These are phyloP conservation scores for Cyanistes caeruleus DNA, from an alignment of 2,113 vertebrate species.

Conservation along the genomic window DNA sequence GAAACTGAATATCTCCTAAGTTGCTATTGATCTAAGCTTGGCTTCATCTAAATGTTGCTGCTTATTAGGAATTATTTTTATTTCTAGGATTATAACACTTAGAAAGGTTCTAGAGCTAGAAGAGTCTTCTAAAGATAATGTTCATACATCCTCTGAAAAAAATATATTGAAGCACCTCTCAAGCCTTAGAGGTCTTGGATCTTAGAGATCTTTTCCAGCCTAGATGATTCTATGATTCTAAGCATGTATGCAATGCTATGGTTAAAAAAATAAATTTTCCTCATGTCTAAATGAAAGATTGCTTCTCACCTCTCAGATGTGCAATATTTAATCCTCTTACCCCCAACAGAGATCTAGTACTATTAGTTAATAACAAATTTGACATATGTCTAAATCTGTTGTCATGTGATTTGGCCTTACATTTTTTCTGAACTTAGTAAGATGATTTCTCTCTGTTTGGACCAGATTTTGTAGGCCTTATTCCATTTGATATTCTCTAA, in stretches of 20 bases:
- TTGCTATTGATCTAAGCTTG: background rate
- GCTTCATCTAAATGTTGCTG: background rate
- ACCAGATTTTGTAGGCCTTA: background rate
- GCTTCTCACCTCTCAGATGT: background rate
- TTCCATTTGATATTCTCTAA: background rate
- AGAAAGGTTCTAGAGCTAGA: background rate
- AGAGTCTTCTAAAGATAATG: background rate
- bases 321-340: background rate
- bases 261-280: background rate
- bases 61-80: background rate
- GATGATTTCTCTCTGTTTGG: background rate
- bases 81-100: background rate
- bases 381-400: background rate
- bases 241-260: background rate
- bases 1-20: background rate
- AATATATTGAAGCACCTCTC: background rate
- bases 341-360: rapidly evolving
- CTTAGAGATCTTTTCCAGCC: background rate
- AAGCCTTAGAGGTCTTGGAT: background rate
- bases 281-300: background rate
- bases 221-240: background rate
- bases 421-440: background rate
- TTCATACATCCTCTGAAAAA: background rate
- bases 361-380: background rate
- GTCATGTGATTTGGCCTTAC: background rate